Evolutionary conservation across 1,140 invertebrate genomes (phyloP), one percentile per base, ranked within the genome.

Genomic region (Drosophila virilis): DNA sequence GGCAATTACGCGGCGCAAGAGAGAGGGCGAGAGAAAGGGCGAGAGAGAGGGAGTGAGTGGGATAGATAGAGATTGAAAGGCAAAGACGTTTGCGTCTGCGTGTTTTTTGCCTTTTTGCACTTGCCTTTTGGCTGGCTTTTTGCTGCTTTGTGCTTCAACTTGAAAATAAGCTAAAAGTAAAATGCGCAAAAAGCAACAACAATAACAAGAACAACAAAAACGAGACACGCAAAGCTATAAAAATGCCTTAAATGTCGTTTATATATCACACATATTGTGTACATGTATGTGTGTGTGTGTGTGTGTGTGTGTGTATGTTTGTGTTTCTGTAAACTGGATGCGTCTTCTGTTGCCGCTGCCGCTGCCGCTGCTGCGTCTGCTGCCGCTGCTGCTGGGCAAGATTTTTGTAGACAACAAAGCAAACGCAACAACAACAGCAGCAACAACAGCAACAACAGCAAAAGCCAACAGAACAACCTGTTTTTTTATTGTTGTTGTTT

Each of bases 201-300:
- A 45, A 35, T 17, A 55, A 35, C 43, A 57, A 64, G 2, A 55
- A 52, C 12, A 58, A 57, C 33, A 72, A 67, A 40, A 48, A 35
- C 59, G 60, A 77, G 50, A 74, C 75, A 82, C 79, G 80, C 75
- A 83, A 82, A 82, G 75, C 75, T 76, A 86, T 86, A 81, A 86
- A 85, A 88, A 86, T 85, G 82, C 78, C 74, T 81, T 86, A 86
- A 86, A 82, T 86, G 82, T 86, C 78, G 75, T 72, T 78, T 69
- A 73, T 77, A 66, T 58, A 66, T 77, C 57, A 66, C 65, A 74
- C 71, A 61, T 45, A 52, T 17, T 40, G n/a, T 48, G 22, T 32
- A 32, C 42, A 64, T 28, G 43, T 51, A 40, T 58, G 0, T 40
- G 40, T 37, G n/a, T 37, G 58, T 17, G 38, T 65, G 10, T 50